Percentiles rank a stretch among this genome's conserved stretches.
These are phyloP conservation scores for Calidris pugnax DNA, from an alignment of 2,113 vertebrate species.

Conservation along the genomic window DNA sequence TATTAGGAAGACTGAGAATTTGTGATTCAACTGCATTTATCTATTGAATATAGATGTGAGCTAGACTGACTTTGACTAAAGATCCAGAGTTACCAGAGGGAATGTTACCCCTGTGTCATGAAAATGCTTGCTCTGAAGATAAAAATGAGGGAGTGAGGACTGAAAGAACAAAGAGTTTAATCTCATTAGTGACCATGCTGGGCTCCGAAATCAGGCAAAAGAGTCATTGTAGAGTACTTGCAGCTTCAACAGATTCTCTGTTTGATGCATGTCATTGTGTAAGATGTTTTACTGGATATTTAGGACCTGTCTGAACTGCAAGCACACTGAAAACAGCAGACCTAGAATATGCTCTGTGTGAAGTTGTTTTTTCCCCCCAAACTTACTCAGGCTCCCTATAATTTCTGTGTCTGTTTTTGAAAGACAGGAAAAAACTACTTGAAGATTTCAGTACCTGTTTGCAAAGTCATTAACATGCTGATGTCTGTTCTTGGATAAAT, in stretches of 20 bases:
- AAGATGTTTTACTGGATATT: neutral
- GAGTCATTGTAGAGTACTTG: neutral
- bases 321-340: neutral
- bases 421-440: neutral
- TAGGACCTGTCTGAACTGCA: neutral
- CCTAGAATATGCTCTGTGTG: neutral
- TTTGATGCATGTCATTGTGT: neutral
- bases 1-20: slow-evolving; percentile 22
- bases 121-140: slow-evolving; percentile 36
- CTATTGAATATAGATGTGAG: neutral
- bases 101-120: neutral
- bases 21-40: slow-evolving; percentile 5
- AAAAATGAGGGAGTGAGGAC: slow-evolving; percentile 4
- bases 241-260: slow-evolving; percentile 12
- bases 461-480: neutral
- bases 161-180: slow-evolving; percentile 37
- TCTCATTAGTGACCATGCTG: neutral
- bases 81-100: neutral
- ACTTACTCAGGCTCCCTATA: neutral
- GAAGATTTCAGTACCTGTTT: neutral
- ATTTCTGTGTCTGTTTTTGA: neutral
- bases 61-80: neutral
- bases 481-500: neutral
- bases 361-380: neutral
- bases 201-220: neutral